Conservation (phyloP, 2,797 vertebrate species). For the Accipiter superciliosus region DNA sequence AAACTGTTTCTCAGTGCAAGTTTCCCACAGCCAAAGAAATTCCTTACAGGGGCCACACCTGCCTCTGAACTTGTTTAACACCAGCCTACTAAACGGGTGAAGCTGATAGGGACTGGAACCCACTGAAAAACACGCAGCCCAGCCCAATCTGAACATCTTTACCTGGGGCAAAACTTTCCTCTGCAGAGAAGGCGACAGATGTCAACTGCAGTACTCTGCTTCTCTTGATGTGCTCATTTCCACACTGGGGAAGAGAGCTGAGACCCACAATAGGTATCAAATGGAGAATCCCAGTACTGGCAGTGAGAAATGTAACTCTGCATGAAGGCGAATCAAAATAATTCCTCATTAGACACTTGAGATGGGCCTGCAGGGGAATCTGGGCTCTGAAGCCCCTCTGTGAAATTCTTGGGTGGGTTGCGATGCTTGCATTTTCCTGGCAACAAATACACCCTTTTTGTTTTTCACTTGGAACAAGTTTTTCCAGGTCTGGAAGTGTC, state of each 20-base stretch:
- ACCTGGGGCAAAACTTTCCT: conserved; percentile 12
- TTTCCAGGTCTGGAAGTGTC: conserved; percentile 45
- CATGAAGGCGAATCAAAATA: rapidly evolving
- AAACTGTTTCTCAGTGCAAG: neutral
- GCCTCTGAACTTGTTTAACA: conserved; percentile 38
- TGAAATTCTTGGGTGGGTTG: neutral
- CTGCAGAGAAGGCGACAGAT: neutral
- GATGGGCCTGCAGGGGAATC: neutral
- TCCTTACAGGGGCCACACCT: conserved; percentile 44
- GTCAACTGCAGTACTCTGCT: neutral
- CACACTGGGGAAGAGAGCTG: neutral
- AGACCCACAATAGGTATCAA: neutral
- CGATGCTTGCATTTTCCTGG: neutral
- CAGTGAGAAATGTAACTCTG: neutral
- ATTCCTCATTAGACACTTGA: neutral
- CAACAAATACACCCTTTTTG: neutral
- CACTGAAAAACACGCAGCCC: conserved; percentile 15
- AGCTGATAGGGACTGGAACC: neutral
- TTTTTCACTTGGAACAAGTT: conserved; percentile 39
- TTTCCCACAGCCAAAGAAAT: conserved; percentile 63
- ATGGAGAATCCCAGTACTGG: neutral
- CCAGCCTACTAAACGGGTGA: conserved; percentile 16
- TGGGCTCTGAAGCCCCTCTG: neutral
- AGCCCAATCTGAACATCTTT: conserved; percentile 30
- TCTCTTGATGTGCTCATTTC: rapidly evolving